Evolutionary conservation across 2,888 invertebrate species (phyloP), one percentile per base, ranked within the genome.

Genomic region (Colostygia pectinataria): DNA sequence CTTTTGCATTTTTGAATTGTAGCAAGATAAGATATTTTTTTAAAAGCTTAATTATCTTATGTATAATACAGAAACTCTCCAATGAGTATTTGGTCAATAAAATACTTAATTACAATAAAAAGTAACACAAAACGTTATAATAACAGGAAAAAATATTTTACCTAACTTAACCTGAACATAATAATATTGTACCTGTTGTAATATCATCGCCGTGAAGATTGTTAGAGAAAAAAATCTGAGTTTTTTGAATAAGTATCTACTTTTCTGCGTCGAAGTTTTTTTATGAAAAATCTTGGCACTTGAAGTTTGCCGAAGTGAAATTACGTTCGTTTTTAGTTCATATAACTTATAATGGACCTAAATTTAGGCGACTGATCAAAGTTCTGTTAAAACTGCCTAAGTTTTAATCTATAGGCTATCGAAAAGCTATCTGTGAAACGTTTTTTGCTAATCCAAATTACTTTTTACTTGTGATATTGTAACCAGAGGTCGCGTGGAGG

Each of bases 281-380:
- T 46, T 39, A 43, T 38, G 51, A 52, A 55, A 52, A 55, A 58
- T 53, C 50, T 51, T 48, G 39, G 36, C 38, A 44, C 49, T 53
- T 14, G 37, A 13, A 50, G 52, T 49, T 44, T 13, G 18, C n/a
- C 9, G 15, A 31, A 49, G 49, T 42, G 38, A 53, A 58, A 51
- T 55, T 51, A 51, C 47, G 47, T 50, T 47, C 9, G 18, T 28
- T 8, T 50, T 50, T 47, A 44, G 45, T 40, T 28, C 28, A 54
- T 37, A 31, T 42, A 54, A 57, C 49, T 53, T 55, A 40, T 55
- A 55, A 57, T 51, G 50, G 33, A 46, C 42, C 51, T 39, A 47
- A 49, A 44, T 48, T 43, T 39, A 12, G 25, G 40, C 43, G 39
- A 45, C 49, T 53, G 47, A 50, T 45, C 52, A 52, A 53, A 53